These are phyloP conservation scores for Philereme transversata DNA, from an alignment of 2,888 invertebrate species.

Conservation along the genomic window DNA sequence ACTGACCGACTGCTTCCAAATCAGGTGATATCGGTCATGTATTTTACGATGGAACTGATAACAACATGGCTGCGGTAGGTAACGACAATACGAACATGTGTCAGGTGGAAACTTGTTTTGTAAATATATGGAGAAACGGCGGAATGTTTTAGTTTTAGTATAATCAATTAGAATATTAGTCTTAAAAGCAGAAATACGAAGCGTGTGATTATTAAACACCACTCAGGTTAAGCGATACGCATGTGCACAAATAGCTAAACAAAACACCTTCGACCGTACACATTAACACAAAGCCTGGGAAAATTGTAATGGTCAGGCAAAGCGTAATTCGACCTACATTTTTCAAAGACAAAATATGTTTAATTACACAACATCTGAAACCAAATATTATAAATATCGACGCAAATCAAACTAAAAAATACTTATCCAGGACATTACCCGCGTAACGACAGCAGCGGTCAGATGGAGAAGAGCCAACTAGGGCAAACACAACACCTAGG, in stretches of 20 bases:
- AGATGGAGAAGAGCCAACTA: slow-evolving; percentile 59
- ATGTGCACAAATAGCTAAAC: slow-evolving; percentile 1
- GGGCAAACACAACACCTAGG: slow-evolving; percentile 41
- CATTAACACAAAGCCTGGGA: slow-evolving; percentile 1
- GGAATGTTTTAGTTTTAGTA: slow-evolving; percentile 13
- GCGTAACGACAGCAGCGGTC: slow-evolving; percentile 31
- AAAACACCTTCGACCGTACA: background rate
- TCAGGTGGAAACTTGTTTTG: slow-evolving; percentile 43
- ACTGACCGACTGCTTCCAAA: slow-evolving; percentile 32
- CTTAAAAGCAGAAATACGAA: slow-evolving; percentile 9
- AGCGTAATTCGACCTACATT: background rate
- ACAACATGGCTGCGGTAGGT: slow-evolving; percentile 38
- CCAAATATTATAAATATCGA: too few species aligned
- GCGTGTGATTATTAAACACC: slow-evolving; percentile 19
- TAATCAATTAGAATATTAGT: slow-evolving; percentile 7
- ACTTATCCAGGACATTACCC: slow-evolving; percentile 35
- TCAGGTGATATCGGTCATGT: slow-evolving; percentile 47
- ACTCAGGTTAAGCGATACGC: background rate
- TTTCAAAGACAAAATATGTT: background rate
- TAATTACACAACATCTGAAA: too few species aligned
- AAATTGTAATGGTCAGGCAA: background rate
- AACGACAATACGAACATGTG: slow-evolving; percentile 40
- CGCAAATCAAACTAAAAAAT: slow-evolving; percentile 4
- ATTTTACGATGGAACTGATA: slow-evolving; percentile 43
- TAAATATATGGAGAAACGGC: slow-evolving; percentile 38